Conservation (phyloP, 2,888 invertebrate genomes). For the Harpalus rubripes region DNA sequence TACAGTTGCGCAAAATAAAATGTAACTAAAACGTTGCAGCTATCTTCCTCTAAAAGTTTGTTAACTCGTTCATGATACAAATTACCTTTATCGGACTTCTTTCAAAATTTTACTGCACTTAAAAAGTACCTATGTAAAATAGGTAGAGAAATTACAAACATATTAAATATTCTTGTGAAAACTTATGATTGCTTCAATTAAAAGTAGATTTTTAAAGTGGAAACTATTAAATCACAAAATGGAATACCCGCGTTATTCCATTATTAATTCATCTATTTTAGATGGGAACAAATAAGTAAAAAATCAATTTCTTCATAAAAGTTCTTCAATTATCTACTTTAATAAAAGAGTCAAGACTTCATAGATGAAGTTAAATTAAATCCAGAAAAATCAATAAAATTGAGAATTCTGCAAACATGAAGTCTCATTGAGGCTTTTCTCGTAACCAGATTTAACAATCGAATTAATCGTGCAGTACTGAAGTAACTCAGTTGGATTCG, state of each 20-base stretch:
- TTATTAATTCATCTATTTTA: slow-evolving; percentile 4
- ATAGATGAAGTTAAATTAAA: slow-evolving; percentile 31
- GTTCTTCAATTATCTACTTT: slow-evolving; percentile 18
- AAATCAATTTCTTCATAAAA: slow-evolving; percentile 38
- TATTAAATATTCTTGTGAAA: not conserved
- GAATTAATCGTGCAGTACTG: not conserved
- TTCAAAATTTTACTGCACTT: too few species aligned
- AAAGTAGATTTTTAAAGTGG: not conserved
- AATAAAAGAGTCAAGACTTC: slow-evolving; percentile 19
- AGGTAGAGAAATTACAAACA: not conserved
- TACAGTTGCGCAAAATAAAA: too few species aligned
- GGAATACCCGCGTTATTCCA: not conserved
- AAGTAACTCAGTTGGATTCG: slow-evolving; percentile 15
- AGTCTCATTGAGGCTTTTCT: not conserved
- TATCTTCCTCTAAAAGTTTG: too few species aligned
- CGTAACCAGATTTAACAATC: slow-evolving; percentile 10
- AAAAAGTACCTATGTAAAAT: not conserved
- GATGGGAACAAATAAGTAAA: slow-evolving; percentile 20
- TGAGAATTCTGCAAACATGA: slow-evolving; percentile 18
- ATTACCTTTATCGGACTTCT: too few species aligned
- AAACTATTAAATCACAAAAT: not conserved
- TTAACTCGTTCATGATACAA: too few species aligned
- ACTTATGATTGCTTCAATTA: not conserved
- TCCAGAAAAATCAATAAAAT: slow-evolving; percentile 32
- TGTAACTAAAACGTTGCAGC: too few species aligned